Conservation (phyloP, 2,113 vertebrate genomes). For the Microcebus jonahi region DNA sequence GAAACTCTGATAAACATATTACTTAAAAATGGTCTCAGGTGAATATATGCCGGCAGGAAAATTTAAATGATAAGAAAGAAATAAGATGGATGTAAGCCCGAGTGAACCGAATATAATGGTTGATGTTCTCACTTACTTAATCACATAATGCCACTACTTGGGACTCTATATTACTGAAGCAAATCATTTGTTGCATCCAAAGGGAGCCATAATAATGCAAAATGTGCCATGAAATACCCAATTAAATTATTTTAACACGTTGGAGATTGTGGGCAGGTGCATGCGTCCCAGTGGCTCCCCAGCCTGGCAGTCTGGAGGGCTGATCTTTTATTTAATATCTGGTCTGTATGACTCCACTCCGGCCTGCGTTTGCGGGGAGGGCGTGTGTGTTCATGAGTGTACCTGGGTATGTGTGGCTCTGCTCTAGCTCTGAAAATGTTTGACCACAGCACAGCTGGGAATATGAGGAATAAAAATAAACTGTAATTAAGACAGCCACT, state of each 20-base stretch:
- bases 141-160: slow-evolving; percentile 73
- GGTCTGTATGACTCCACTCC: background rate
- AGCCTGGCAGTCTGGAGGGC: slow-evolving; percentile 36
- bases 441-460: background rate
- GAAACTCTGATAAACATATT: slow-evolving; percentile 64
- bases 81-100: slow-evolving; percentile 65
- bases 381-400: background rate
- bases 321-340: slow-evolving; percentile 17
- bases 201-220: slow-evolving; percentile 71
- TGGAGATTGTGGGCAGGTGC: slow-evolving; percentile 33
- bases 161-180: slow-evolving; percentile 71
- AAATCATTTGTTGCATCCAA: slow-evolving; percentile 73
- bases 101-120: slow-evolving; percentile 70
- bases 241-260: slow-evolving; percentile 70
- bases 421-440: background rate
- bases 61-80: slow-evolving; percentile 69
- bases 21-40: slow-evolving; percentile 69
- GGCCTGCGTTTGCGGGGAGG: background rate
- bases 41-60: slow-evolving; percentile 60
- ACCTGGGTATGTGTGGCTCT: background rate
- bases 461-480: slow-evolving; percentile 43
- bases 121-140: slow-evolving; percentile 71
- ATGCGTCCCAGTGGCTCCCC: background rate
- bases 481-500: background rate
- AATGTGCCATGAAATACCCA: slow-evolving; percentile 75